Conservation (phyloP, 1,140 invertebrate species). For the Rhopalosiphum padi region DNA sequence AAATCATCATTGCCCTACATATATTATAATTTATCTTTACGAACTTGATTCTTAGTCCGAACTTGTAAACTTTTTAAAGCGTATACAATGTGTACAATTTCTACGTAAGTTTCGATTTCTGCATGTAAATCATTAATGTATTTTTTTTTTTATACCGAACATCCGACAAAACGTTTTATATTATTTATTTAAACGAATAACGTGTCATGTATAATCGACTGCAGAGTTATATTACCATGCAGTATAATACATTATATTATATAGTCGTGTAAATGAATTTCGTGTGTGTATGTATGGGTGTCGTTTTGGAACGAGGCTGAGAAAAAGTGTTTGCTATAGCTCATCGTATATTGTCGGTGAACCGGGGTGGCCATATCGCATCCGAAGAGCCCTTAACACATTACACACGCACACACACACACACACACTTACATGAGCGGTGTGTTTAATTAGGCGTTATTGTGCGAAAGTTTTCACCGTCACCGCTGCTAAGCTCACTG, state of each 20-base stretch:
- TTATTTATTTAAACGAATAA: background rate
- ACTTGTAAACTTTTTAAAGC: background rate
- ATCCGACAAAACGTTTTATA: background rate
- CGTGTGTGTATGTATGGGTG: background rate
- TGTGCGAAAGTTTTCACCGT: slow-evolving; percentile 43
- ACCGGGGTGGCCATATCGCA: background rate
- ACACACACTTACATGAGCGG: background rate
- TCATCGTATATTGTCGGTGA: background rate
- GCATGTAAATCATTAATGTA: background rate
- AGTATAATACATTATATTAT: background rate
- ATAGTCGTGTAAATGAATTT: background rate
- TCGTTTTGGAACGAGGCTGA: background rate
- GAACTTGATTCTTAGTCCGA: background rate
- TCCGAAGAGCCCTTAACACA: slow-evolving; percentile 26
- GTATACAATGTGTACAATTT: background rate
- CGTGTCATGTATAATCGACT: background rate
- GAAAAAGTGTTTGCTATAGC: slow-evolving; percentile 17
- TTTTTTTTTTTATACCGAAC: background rate
- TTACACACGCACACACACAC: background rate
- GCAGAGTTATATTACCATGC: background rate
- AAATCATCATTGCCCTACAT: too few species aligned
- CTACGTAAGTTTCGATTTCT: background rate
- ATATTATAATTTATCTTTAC: too few species aligned
- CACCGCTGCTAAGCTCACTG: background rate
- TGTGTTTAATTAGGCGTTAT: slow-evolving; percentile 51